Evolutionary conservation across 2,888 invertebrate genomes (phyloP).

Genomic region (Acheta domesticus): DNA sequence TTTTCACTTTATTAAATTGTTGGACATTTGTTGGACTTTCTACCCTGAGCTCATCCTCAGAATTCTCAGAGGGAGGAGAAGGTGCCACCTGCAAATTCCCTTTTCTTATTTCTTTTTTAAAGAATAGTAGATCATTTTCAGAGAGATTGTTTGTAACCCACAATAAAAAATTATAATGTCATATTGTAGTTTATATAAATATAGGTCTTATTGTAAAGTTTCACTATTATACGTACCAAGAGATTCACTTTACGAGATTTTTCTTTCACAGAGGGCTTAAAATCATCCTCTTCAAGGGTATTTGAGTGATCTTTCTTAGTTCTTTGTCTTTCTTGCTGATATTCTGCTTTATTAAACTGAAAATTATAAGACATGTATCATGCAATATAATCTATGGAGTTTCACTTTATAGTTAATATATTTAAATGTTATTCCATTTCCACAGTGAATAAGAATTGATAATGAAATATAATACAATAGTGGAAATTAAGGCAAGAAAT

Average conservation of each 20-base stretch:
- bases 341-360: conserved; percentile 18
- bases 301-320: not conserved
- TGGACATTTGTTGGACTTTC: no score
- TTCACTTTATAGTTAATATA: not conserved
- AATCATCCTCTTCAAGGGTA: not conserved
- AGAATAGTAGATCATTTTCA: no score
- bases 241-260: not conserved
- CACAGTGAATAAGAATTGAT: not conserved
- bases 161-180: no score
- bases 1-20: no score
- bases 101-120: no score
- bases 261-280: not conserved
- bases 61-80: not conserved
- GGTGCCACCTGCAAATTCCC: not conserved
- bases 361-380: not conserved
- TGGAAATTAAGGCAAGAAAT: not conserved
- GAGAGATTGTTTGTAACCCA: no score
- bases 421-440: conserved; percentile 1
- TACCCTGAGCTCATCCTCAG: not conserved
- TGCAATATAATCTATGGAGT: no score
- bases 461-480: not conserved
- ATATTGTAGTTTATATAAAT: no score
- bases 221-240: not conserved
- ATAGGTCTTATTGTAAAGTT: no score
- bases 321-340: not conserved